Evolutionary conservation across 2,888 invertebrate genomes (phyloP).

Genomic region (Leucania comma): DNA sequence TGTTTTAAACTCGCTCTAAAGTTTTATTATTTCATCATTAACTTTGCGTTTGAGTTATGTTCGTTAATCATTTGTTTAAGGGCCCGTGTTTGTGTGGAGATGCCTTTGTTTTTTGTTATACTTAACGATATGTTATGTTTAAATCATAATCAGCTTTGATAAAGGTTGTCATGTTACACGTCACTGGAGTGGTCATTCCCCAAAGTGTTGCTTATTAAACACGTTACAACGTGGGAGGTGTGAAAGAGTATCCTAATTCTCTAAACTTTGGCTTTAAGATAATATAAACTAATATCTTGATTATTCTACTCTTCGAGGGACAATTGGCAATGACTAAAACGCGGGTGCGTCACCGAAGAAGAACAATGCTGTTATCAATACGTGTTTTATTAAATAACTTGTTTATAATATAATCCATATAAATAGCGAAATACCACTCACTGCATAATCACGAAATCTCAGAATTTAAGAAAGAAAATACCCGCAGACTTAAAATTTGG

Average conservation of each 20-base stretch:
- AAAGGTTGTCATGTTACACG: background rate
- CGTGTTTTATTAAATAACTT: too few relatives aligned
- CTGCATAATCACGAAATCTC: too few relatives aligned
- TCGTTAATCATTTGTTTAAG: slow-evolving; percentile 47
- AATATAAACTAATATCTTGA: background rate
- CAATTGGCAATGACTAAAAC: too few relatives aligned
- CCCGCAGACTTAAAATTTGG: too few relatives aligned
- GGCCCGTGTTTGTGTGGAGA: slow-evolving; percentile 7
- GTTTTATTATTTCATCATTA: slow-evolving; percentile 61
- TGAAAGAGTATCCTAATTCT: background rate
- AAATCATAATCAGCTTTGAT: background rate
- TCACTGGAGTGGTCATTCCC: too few relatives aligned
- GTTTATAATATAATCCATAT: too few relatives aligned
- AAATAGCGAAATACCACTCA: too few relatives aligned
- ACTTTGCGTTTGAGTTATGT: slow-evolving; percentile 52
- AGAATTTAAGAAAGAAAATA: too few relatives aligned
- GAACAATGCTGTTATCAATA: too few relatives aligned
- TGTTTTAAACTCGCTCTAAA: slow-evolving; percentile 49
- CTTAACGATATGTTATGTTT: slow-evolving; percentile 1
- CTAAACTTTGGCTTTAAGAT: background rate
- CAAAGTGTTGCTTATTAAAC: background rate
- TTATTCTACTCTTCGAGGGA: too few relatives aligned
- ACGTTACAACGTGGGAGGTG: background rate
- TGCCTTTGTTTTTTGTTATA: slow-evolving; percentile 13
- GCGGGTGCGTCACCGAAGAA: too few relatives aligned